These are phyloP conservation scores for Contarinia nasturtii DNA, from an alignment of 1,140 invertebrate species.

Conservation along the genomic window DNA sequence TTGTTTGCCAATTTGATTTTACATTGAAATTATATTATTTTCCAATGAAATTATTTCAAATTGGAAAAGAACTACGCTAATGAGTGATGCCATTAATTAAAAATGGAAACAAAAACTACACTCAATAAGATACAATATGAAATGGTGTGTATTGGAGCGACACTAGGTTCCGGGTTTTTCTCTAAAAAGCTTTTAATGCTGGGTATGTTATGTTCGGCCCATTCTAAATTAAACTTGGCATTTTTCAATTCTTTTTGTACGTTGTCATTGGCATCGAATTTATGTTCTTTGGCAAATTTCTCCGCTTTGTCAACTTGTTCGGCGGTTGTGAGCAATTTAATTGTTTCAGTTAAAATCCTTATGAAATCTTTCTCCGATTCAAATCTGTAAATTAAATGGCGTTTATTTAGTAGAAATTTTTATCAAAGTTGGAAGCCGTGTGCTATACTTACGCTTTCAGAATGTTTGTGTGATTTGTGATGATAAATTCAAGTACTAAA, in stretches of 20 bases:
- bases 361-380: constrained; percentile 22
- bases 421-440: neutral
- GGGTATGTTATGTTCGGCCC: constrained; percentile 1
- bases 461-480: constrained; percentile 17
- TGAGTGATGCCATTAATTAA: too few relatives aligned
- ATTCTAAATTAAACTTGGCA: constrained; percentile 1
- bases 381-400: constrained; percentile 9
- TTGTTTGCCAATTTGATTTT: too few relatives aligned
- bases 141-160: too few relatives aligned
- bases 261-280: neutral
- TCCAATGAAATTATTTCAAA: too few relatives aligned
- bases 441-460: constrained; percentile 23
- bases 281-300: constrained; percentile 6
- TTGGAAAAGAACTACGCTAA: too few relatives aligned
- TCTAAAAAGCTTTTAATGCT: neutral
- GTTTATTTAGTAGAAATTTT: neutral
- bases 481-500: constrained; percentile 27
- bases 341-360: constrained; percentile 23
- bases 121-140: too few relatives aligned
- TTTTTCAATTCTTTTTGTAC: neutral
- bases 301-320: constrained; percentile 17
- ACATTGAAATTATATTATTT: too few relatives aligned
- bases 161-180: too few relatives aligned
- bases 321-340: constrained; percentile 26
- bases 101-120: too few relatives aligned